Evolutionary conservation across 1,140 invertebrate genomes (phyloP), one percentile per base, ranked within the genome.

Genomic region (Pomacea maculata): DNA sequence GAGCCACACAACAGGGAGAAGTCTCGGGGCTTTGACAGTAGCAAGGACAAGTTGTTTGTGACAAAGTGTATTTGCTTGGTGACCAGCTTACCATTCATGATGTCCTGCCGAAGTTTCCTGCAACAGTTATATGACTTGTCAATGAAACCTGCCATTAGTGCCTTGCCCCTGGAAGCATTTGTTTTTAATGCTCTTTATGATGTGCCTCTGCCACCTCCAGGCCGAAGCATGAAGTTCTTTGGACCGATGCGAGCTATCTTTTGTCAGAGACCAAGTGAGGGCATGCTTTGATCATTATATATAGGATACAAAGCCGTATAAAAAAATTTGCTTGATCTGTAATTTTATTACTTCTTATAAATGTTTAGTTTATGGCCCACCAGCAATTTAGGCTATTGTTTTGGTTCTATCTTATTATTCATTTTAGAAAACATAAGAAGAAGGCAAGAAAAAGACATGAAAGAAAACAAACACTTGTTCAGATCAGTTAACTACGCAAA

Each of bases 151-250:
- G 84, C 83, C 65, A 73, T 83, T 57, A 85, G 86, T 25, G 84
- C 85, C 76, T 80, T 91, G 73, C 90, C 93, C 4, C 92, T 98
- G 64, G 98, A 99, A 91, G 96, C 96, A 63, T 97, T 97, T 92
- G 95, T 99, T 0, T 98, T 97, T 91, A 98, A 98, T 92, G 92
- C 99, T 77, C 92, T 99, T 11, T 97, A 98, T 92, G 97, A 99
- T 92, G 95, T 99, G 63, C 95, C 96, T 86, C 92, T 98, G 81
- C 98, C 97, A 65, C 92, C 95, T 75, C 94, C 95, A 21, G 97
- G 97, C 21, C 95, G 96, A 88, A 96, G 96, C 78, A 92, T 98
- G 79, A 94, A 95, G 79, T 95, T 98, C 86, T 95, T 95, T 86
- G 92, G 91, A 82, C 88, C 91, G 19, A 86, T 88, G 11, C 84